These are phyloP conservation scores for Drosophila sp. DNA, from an alignment of 1,140 invertebrate genomes.

Conservation along the genomic window DNA sequence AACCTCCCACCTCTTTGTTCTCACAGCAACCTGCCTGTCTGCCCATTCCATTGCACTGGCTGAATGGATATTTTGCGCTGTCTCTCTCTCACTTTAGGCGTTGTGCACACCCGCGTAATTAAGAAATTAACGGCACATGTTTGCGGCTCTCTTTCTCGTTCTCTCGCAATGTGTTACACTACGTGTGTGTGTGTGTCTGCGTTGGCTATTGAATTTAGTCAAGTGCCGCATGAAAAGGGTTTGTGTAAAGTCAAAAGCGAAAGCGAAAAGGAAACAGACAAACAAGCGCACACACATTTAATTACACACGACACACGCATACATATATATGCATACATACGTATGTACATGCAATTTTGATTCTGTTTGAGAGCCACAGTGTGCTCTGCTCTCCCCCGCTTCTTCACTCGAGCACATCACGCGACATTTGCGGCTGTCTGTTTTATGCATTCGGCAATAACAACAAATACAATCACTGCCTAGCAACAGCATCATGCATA, in stretches of 20 bases:
- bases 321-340: conserved; percentile 18
- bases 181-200: conserved; percentile 25
- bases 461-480: conserved; percentile 56
- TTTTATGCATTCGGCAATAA: conserved; percentile 59
- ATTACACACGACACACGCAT: conserved; percentile 56
- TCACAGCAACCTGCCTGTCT: conserved; percentile 16
- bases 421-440: conserved; percentile 63
- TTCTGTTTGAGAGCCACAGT: conserved; percentile 33
- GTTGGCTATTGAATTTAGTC: conserved; percentile 68
- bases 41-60: conserved; percentile 32
- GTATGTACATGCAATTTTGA: conserved; percentile 28
- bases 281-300: conserved; percentile 67
- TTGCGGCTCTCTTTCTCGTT: conserved; percentile 54
- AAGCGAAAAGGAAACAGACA: conserved; percentile 70
- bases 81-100: conserved; percentile 13
- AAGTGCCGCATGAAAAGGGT: conserved; percentile 71
- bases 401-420: conserved; percentile 34
- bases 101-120: conserved; percentile 73
- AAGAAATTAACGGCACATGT: conserved; percentile 82
- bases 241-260: conserved; percentile 78
- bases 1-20: neutral
- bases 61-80: conserved; percentile 66
- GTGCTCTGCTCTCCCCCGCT: neutral
- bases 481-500: conserved; percentile 67
- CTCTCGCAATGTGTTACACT: conserved; percentile 19